phyloP scores from a whole-genome alignment of 2,888 invertebrate genomes.

The Tipula vernalis region DNA sequence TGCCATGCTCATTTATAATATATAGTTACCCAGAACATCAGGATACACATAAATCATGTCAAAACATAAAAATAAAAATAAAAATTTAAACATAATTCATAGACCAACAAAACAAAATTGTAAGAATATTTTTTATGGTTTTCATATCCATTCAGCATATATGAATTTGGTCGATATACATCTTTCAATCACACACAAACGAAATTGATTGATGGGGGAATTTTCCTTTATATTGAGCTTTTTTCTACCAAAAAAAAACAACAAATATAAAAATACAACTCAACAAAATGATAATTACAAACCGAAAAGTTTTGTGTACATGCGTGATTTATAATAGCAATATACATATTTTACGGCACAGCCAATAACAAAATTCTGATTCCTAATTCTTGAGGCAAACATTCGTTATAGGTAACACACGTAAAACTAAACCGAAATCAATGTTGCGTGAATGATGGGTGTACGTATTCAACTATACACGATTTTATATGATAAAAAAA shows the following conservation, averaged over 20 bases:
- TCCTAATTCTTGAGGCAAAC: neutral
- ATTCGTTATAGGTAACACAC: neutral
- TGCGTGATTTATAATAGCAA: neutral
- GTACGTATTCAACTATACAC: neutral
- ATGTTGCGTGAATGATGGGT: neutral
- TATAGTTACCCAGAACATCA: neutral
- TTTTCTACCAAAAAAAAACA: neutral
- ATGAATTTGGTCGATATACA: neutral
- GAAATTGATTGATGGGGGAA: neutral
- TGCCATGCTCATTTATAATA: neutral
- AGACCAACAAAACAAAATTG: neutral
- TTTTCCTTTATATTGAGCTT: neutral
- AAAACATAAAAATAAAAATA: neutral
- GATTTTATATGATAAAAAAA: neutral
- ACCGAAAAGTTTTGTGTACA: neutral
- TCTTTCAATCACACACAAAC: neutral
- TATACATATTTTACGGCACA: neutral
- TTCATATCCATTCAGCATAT: neutral
- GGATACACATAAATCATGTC: neutral
- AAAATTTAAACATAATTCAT: neutral
- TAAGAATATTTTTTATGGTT: neutral
- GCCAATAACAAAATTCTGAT: neutral
- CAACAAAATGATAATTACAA: neutral
- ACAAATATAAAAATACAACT: neutral
- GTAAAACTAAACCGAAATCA: neutral